Base-by-base conservation (phyloP, 2,888 invertebrate species). In the Macropis europaea region DNA sequence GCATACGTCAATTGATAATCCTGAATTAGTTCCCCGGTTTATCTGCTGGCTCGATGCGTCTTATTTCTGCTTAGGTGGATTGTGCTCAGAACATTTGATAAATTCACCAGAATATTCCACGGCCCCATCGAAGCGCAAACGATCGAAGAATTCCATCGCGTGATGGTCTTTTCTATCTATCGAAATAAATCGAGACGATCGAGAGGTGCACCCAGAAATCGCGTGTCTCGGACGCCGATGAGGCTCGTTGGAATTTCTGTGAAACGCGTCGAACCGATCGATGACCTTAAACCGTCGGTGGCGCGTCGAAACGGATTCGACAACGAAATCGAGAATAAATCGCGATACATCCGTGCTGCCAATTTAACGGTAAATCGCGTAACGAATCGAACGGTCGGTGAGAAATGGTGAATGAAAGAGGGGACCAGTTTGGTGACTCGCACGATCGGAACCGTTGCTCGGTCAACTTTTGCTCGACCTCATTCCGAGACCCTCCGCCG, bases 391-490 rank as follows among this genome's bases (percentile, higher is more conserved):
- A 56, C 56, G 32, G 4, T 6, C 19, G 45, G 19, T 28, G 26
- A 66, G 67, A 28, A 56, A 53, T 68, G 32, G 28, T 69, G 5
- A 60, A 59, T 60, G 67, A 67, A 70, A 60, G 28, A 15, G 22
- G 1, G 38, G 69, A 42, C 60, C 42, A 60, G 53, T 69, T 69
- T 30, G 60, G 52, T 53, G 40, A 19, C 52, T 57, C 50, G 36
- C 26, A 60, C 63, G 70, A 70, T 62, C 32, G 22, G 52, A 72
- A 71, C 72, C 66, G 73, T 64, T 73, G 73, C 56, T 73, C 50
- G 73, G 60, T 72, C 73, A 64, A 48, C 60, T 73, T 73, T 56
- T 66, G 28, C 42, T 57, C 73, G 66, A n/a, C 73, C 73, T 15
- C n/a, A 15, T 73, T 73, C 53, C 50, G 11, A 9, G 64, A 54